Evolutionary conservation across 2,797 vertebrate genomes (phyloP).

Genomic region (Neosilurus hyrtlii): DNA sequence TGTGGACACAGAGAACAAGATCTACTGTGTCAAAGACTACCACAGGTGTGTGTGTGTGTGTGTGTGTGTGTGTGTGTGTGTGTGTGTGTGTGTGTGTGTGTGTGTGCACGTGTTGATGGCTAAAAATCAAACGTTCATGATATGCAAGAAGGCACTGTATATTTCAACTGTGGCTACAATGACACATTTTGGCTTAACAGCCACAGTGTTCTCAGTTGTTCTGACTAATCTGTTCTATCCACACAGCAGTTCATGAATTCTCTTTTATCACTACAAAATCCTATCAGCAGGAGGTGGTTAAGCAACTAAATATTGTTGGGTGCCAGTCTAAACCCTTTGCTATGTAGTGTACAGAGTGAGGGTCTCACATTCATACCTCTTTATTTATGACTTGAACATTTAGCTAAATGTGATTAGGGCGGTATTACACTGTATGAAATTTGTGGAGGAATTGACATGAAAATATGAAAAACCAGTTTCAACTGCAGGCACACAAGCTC

Average conservation of each 20-base stretch:
- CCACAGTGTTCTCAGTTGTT: not conserved
- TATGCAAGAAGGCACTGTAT: constrained; percentile 13
- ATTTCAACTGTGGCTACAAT: constrained; percentile 22
- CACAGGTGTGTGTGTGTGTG: constrained; percentile 77
- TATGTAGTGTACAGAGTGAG: not conserved
- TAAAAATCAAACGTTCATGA: constrained; percentile 17
- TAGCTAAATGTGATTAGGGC: not conserved
- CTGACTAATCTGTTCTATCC: not conserved
- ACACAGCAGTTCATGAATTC: not conserved
- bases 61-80: constrained; percentile 34
- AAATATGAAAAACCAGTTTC: not conserved
- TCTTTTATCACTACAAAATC: not conserved
- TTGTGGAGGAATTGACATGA: not conserved
- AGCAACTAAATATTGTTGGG: not conserved
- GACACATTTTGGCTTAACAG: not conserved
- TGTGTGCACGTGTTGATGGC: not conserved
- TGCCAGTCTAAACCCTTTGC: not conserved
- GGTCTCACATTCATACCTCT: not conserved
- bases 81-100: constrained; percentile 33
- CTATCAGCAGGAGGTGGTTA: not conserved
- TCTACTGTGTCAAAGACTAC: constrained; percentile 97
- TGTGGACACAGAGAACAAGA: constrained; percentile 93
- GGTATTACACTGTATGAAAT: not conserved
- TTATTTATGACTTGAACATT: not conserved
- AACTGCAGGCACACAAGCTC: not conserved